Evolutionary conservation across 2,113 vertebrate genomes (phyloP).

Genomic region (Engystomops pustulosus): DNA sequence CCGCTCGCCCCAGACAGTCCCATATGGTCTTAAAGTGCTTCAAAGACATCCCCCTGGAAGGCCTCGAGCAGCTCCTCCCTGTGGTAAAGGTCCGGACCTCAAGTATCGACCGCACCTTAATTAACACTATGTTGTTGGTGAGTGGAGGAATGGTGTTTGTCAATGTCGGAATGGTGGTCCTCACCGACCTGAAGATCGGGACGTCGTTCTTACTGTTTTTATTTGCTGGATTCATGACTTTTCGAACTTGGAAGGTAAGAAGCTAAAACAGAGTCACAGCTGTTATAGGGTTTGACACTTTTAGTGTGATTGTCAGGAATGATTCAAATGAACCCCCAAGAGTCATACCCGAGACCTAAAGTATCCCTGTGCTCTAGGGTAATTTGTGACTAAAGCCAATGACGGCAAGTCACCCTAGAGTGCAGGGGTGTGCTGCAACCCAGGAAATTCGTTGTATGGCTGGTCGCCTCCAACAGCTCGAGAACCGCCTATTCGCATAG

Average conservation of each 20-base stretch:
- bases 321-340: no score
- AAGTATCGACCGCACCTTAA: slow-evolving; percentile 64
- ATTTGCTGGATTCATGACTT: slow-evolving; percentile 69
- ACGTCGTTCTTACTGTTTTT: slow-evolving; percentile 68
- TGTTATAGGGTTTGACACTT: no score
- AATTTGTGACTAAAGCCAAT: no score
- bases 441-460: no score
- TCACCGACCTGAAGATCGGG: slow-evolving; percentile 71
- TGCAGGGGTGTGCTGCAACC: no score
- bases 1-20: slow-evolving; percentile 61
- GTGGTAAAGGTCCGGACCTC: slow-evolving; percentile 69
- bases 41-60: slow-evolving; percentile 72
- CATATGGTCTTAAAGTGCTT: slow-evolving; percentile 74
- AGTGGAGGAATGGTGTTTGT: slow-evolving; percentile 69
- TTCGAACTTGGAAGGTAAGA: slow-evolving; percentile 68
- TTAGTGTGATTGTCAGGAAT: no score
- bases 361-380: no score
- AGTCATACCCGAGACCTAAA: no score
- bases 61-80: slow-evolving; percentile 71
- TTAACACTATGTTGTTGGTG: slow-evolving; percentile 66
- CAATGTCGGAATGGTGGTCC: slow-evolving; percentile 74
- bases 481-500: no score
- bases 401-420: no score
- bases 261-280: not conserved
- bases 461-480: no score